Evolutionary conservation across 2,113 vertebrate species (phyloP).

Genomic region (Pseudorhombus dupliciocellatus): DNA sequence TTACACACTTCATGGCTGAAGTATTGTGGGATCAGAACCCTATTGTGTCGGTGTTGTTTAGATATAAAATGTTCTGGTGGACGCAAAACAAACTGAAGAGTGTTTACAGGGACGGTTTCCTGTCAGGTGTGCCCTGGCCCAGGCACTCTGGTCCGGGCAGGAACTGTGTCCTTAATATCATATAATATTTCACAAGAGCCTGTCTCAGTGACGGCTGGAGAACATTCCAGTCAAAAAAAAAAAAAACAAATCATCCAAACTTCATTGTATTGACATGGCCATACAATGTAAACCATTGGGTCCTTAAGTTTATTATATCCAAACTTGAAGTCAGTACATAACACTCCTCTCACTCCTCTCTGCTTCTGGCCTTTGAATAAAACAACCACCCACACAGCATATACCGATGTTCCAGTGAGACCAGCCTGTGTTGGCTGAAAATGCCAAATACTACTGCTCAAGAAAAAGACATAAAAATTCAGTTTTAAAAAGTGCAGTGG

Average conservation of each 20-base stretch:
- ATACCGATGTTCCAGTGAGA: neutral
- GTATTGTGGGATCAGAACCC: constrained; percentile 12
- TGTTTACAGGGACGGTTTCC: constrained; percentile 52
- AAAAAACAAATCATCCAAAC: neutral
- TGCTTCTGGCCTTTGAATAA: neutral
- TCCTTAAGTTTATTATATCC: no score
- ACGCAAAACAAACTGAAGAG: constrained; percentile 27
- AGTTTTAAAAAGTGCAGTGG: neutral
- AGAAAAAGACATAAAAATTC: neutral
- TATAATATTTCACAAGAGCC: neutral
- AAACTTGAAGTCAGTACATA: no score
- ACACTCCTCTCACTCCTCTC: neutral
- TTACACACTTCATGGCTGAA: neutral
- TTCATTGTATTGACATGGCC: neutral
- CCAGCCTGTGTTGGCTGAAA: neutral
- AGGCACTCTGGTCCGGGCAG: neutral
- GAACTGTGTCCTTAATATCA: constrained; percentile 12
- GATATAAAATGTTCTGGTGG: constrained; percentile 25
- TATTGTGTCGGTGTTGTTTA: constrained; percentile 25
- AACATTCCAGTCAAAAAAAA: neutral
- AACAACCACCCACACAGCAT: constrained; percentile 6
- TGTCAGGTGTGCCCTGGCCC: constrained; percentile 7
- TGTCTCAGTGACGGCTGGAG: neutral
- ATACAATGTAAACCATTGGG: neutral
- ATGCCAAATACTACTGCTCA: neutral